Evolutionary conservation across 2,888 invertebrate species (phyloP).

Genomic region (Apotomis capreana): DNA sequence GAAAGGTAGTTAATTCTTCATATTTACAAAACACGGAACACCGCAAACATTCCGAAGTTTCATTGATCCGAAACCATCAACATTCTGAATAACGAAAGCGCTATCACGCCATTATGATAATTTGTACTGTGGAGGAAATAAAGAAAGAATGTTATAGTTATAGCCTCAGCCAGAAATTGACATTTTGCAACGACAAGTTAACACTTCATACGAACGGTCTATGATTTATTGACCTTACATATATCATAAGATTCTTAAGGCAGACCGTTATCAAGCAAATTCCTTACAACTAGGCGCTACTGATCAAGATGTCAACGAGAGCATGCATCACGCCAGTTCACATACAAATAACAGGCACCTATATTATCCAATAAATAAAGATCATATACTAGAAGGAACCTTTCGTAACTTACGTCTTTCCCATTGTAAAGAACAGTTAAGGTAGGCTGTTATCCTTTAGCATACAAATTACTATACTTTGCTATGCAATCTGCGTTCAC

Average conservation of each 20-base stretch:
- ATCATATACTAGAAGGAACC: not conserved
- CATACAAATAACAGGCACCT: not conserved
- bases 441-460: conserved; percentile 42
- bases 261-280: not conserved
- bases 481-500: conserved; percentile 22
- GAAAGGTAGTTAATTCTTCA: no score
- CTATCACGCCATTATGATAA: no score
- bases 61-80: no score
- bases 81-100: no score
- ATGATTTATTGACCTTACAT: no score
- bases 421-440: conserved; percentile 44
- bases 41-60: no score
- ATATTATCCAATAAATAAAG: not conserved
- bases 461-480: conserved; percentile 38
- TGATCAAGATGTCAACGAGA: not conserved
- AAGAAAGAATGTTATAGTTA: no score
- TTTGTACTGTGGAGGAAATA: no score
- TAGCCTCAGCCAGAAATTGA: no score
- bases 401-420: not conserved
- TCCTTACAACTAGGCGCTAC: not conserved
- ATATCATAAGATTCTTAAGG: not conserved
- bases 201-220: no score
- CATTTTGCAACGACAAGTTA: no score
- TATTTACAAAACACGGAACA: no score
- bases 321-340: not conserved